These are phyloP conservation scores for Lagocephalus sceleratus DNA, from an alignment of 2,797 vertebrate genomes.

Conservation along the genomic window DNA sequence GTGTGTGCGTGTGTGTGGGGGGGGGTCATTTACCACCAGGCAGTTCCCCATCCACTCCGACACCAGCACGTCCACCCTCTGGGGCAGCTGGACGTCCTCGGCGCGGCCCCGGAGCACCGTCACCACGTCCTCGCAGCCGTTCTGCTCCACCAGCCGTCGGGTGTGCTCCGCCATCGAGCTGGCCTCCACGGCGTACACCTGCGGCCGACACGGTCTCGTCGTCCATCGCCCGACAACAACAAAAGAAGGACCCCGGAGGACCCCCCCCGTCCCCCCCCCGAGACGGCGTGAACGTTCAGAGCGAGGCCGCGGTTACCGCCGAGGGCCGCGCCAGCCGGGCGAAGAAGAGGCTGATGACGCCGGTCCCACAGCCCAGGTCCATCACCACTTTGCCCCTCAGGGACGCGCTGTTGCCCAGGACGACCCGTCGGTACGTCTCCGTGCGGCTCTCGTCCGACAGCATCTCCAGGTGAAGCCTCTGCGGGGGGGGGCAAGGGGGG, in stretches of 20 bases:
- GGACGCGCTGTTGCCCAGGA: constrained; percentile 70
- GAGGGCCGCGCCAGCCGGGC: constrained; percentile 74
- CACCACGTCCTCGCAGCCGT: constrained; percentile 70
- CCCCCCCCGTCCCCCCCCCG: no score
- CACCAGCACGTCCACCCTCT: constrained; percentile 79
- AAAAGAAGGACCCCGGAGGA: no score
- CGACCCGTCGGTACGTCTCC: constrained; percentile 75
- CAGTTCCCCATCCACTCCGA: constrained; percentile 85
- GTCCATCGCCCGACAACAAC: no score
- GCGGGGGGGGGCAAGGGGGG: no score
- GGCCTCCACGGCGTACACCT: constrained; percentile 84
- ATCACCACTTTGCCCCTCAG: constrained; percentile 77
- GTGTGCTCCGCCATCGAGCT: constrained; percentile 81
- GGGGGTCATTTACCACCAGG: constrained; percentile 73
- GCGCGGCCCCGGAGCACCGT: constrained; percentile 77
- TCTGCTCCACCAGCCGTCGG: constrained; percentile 68
- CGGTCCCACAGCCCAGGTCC: constrained; percentile 82
- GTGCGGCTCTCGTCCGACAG: constrained; percentile 80
- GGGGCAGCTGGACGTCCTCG: constrained; percentile 76
- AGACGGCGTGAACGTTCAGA: no score
- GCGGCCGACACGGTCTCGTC: background rate
- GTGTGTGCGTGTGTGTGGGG: no score
- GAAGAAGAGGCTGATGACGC: constrained; percentile 83
- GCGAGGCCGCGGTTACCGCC: no score
- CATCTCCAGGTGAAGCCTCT: constrained; percentile 85